Conservation (phyloP, 2,797 vertebrate genomes). For the Prunella strophiata region DNA sequence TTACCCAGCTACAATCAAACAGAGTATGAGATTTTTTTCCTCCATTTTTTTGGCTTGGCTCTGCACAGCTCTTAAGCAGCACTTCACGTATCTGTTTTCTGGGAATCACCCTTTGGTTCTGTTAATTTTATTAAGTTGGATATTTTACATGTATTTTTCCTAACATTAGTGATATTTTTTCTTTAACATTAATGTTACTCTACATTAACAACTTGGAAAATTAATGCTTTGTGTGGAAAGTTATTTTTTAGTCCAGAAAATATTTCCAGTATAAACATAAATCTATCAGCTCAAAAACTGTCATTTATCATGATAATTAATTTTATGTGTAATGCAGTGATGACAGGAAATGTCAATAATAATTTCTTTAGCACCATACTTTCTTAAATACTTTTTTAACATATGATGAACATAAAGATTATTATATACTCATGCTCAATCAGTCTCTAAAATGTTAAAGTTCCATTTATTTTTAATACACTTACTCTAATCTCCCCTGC, state of each 20-base stretch:
- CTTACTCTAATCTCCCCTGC: background rate
- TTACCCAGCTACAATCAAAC: background rate
- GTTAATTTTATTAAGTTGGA: background rate
- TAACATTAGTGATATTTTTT: background rate
- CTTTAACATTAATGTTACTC: background rate
- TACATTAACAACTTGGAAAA: background rate
- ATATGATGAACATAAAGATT: background rate
- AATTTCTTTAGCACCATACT: background rate
- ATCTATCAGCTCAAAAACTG: background rate
- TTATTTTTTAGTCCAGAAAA: background rate
- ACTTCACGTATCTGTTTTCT: background rate
- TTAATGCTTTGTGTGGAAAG: background rate
- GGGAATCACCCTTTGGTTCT: background rate
- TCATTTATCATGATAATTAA: background rate
- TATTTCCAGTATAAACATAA: background rate
- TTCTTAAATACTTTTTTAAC: background rate
- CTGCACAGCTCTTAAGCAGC: background rate
- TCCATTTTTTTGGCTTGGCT: background rate
- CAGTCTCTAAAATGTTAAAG: background rate
- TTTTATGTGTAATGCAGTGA: background rate
- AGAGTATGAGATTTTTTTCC: background rate
- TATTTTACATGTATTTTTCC: background rate
- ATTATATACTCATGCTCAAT: background rate
- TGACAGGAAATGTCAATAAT: background rate
- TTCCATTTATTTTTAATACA: background rate